Conservation (phyloP, 1,140 invertebrate genomes). For the Drosophila kikkawai region DNA sequence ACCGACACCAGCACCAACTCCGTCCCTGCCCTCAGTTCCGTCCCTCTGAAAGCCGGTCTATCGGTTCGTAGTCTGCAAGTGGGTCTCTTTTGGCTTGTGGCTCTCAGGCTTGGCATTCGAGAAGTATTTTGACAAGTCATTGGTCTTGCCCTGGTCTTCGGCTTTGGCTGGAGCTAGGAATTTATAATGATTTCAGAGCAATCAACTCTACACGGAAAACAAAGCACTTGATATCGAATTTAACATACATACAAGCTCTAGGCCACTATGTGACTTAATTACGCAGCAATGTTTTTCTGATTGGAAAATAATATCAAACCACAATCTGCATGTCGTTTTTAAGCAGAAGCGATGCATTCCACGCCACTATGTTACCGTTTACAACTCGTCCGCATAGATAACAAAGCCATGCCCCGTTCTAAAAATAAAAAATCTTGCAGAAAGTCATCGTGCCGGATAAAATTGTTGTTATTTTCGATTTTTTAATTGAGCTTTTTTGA, state of each 20-base stretch:
- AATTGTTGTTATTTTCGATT: too few species aligned
- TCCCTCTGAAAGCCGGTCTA: slow-evolving; percentile 22
- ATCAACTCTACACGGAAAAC: slow-evolving; percentile 12
- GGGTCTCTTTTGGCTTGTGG: slow-evolving; percentile 14
- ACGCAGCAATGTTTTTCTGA: neutral
- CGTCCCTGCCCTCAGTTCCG: neutral
- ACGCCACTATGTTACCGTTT: too few species aligned
- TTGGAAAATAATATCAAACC: neutral
- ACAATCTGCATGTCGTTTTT: too few species aligned
- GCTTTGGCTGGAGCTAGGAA: slow-evolving; percentile 30
- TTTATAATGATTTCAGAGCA: slow-evolving; percentile 16
- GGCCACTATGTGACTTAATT: slow-evolving; percentile 10
- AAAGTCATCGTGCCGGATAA: too few species aligned
- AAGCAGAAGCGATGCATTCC: neutral
- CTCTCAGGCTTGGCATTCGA: slow-evolving; percentile 30
- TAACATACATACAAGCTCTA: neutral
- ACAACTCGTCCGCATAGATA: too few species aligned
- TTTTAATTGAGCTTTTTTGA: too few species aligned
- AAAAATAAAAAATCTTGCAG: too few species aligned
- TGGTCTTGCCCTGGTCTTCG: slow-evolving; percentile 64
- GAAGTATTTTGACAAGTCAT: slow-evolving; percentile 63
- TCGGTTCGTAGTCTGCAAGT: slow-evolving; percentile 1
- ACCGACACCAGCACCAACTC: slow-evolving; percentile 3
- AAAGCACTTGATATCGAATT: neutral
- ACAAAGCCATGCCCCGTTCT: too few species aligned